Conservation (phyloP, 2,113 vertebrate genomes). For the Neofelis nebulosa region DNA sequence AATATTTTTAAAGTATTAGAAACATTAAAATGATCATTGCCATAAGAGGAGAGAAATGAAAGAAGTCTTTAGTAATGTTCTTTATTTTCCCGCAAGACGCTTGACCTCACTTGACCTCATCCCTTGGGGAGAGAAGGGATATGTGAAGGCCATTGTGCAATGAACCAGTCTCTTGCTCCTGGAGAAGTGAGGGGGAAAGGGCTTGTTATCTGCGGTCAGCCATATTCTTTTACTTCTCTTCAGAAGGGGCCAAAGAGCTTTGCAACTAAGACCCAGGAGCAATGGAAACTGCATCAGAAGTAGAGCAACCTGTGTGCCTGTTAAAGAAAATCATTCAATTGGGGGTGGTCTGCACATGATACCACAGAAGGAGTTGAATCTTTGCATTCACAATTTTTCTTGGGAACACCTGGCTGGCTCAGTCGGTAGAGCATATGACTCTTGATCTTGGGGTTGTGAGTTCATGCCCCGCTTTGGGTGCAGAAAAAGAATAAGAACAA, state of each 20-base stretch:
- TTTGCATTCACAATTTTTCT: background rate
- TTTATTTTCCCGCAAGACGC: background rate
- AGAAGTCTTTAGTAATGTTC: background rate
- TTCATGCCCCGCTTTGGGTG: background rate
- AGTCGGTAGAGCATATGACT: background rate
- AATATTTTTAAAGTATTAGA: conserved; percentile 21
- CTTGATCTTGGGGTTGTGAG: background rate
- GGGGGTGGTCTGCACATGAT: background rate
- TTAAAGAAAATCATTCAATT: background rate
- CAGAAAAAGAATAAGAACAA: background rate
- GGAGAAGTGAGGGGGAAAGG: background rate
- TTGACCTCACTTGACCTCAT: background rate
- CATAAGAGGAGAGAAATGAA: background rate
- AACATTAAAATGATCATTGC: background rate
- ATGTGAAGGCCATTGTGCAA: background rate
- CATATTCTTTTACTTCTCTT: background rate
- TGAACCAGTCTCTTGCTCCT: background rate
- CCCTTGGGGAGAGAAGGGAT: background rate
- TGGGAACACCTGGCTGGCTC: background rate
- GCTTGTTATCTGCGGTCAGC: background rate
- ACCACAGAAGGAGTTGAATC: background rate
- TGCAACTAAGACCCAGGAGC: background rate
- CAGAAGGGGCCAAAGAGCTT: background rate
- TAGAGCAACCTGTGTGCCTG: background rate
- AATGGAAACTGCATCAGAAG: background rate